phyloP scores from a whole-genome alignment of 2,888 invertebrate species.

The Pomacea canaliculata region DNA sequence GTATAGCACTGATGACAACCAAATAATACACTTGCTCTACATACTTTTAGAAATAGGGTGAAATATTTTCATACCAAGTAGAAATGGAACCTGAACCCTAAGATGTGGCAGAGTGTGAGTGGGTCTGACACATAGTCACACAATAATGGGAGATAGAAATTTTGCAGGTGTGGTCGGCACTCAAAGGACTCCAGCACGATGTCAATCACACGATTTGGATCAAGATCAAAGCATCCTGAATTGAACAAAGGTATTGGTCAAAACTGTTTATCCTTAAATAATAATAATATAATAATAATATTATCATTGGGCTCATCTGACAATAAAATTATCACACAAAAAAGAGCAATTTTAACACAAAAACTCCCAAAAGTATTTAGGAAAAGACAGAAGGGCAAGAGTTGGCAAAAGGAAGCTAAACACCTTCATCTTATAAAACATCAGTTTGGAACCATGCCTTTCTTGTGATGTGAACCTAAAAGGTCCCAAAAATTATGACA shows the following conservation, averaged over 20 bases:
- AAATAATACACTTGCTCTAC: too few relatives aligned
- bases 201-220: slow-evolving; percentile 97
- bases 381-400: too few relatives aligned
- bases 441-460: too few relatives aligned
- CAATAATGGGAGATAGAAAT: slow-evolving; percentile 87
- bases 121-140: slow-evolving; percentile 90
- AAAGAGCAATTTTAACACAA: neutral
- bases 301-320: too few relatives aligned
- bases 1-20: too few relatives aligned
- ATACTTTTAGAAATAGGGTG: neutral
- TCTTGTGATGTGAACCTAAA: too few relatives aligned
- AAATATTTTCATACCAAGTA: slow-evolving; percentile 66
- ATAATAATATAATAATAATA: too few relatives aligned
- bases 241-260: too few relatives aligned
- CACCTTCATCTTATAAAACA: too few relatives aligned
- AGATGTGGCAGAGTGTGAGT: slow-evolving; percentile 90
- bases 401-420: too few relatives aligned
- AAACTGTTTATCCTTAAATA: too few relatives aligned
- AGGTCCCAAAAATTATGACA: too few relatives aligned
- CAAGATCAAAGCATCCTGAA: slow-evolving; percentile 95
- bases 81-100: slow-evolving; percentile 90
- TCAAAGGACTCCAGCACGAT: slow-evolving; percentile 97
- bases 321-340: neutral
- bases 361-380: neutral
- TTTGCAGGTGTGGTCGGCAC: slow-evolving; percentile 72